Evolutionary conservation across 2,113 vertebrate species (phyloP).

Genomic region (Perognathus longimembris): DNA sequence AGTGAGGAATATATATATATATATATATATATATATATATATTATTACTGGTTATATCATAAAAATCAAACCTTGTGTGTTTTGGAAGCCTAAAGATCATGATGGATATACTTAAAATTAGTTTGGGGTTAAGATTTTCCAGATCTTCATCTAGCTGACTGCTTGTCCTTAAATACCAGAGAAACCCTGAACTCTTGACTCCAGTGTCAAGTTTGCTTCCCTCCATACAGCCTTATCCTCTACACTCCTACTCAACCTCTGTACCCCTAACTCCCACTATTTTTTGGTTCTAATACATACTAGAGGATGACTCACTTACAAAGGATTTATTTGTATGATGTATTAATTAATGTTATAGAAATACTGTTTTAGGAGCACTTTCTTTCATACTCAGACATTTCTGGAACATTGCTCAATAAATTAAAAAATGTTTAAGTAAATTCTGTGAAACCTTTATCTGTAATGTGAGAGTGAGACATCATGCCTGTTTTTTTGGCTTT

Average conservation of each 20-base stretch:
- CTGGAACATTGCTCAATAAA: slow-evolving; percentile 12
- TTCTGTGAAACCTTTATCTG: slow-evolving; percentile 11
- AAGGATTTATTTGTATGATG: not conserved
- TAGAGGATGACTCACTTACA: not conserved
- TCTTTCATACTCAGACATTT: not conserved
- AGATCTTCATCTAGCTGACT: not conserved
- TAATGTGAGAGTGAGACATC: slow-evolving; percentile 24
- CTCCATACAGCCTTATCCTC: too few species aligned
- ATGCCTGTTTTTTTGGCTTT: not conserved
- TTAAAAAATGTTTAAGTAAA: slow-evolving; percentile 24
- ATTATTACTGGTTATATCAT: not conserved
- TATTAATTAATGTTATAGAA: not conserved
- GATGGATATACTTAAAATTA: not conserved
- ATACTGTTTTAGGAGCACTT: not conserved
- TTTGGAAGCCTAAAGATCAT: not conserved
- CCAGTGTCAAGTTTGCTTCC: not conserved
- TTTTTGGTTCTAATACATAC: not conserved
- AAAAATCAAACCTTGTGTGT: not conserved
- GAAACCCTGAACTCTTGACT: not conserved
- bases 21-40: too few species aligned
- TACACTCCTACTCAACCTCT: not conserved
- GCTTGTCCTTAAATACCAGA: too few species aligned
- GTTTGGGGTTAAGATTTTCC: not conserved
- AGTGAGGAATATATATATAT: too few species aligned
- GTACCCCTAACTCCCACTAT: not conserved